Evolutionary conservation across 2,113 vertebrate genomes (phyloP), one percentile per base, ranked within the genome.

Genomic region (Macheiramphus alcinus): DNA sequence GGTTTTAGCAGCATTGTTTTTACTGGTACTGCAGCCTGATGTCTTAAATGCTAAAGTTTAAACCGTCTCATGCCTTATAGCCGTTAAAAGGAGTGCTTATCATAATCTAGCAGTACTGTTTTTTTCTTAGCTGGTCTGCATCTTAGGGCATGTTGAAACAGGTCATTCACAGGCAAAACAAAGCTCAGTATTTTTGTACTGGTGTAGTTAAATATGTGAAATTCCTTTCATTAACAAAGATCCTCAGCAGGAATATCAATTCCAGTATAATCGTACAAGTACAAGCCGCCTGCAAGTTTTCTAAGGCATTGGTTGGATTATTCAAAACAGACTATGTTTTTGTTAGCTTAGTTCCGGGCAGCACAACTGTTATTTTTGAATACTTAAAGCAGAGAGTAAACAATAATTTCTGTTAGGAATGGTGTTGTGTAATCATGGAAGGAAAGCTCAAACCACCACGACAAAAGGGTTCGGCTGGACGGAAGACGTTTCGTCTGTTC

Each of bases 401-500:
- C 18, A 45, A 3, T 43, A 32, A 34, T 81, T 70, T 84, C 8
- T 75, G 7, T 72, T 90, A 45, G 27, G 19, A 88, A 20, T 55
- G 21, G 8, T 0, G 1, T 19, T 65, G 15, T 66, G 8, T 50
- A 63, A 22, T 17, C 62, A 31, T 17, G 32, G 9, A 1, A 66
- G 23, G 20, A 56, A 53, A 55, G 4, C 23, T 36, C 17, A 72
- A 79, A 31, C 11, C 14, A 38, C 22, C 13, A 2, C 4, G 3
- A 22, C 34, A 21, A 31, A 50, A 29, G 11, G 16, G 5, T 71
- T 75, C 11, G 45, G 7, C 9, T 38, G 22, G 9, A 42, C 3
- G 1, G 23, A 58, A 40, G 15, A 20, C 0, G 1, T 84, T 89
- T 68, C 6, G 4, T 59, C 7, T 78, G 1, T 2, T 0, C 52